Base-by-base conservation (phyloP, 2,113 vertebrate genomes). In the Psittacula cyanocephala region DNA sequence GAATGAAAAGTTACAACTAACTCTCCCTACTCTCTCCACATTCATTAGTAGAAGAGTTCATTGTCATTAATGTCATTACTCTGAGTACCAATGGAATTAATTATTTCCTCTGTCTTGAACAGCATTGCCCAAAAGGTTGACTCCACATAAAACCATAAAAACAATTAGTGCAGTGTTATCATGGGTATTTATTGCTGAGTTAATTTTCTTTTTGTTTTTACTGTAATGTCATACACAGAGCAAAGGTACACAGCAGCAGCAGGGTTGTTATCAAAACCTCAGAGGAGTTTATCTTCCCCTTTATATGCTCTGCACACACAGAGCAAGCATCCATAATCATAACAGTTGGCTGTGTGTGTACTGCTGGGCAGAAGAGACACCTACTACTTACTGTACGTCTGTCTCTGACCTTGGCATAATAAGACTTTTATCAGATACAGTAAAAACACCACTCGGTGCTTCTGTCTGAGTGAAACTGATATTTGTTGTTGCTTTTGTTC, bases 161-260 rank as follows among this genome's bases (percentile, higher is more conserved):
- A 89, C 43, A 87, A 87, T 94, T 95, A 94, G 60, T 65, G 39
- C 14, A 13, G 79, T 27, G 49, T 95, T 77, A 94, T 76, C 3
- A 3, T 11, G 43, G n/a, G n/a, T 77, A 35, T 80, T 94, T 94
- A 31, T 49, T 50, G 31, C 3, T 76, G 68, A 75, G 80, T 67
- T 77, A 4, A 28, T 95, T 89, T 74, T 69, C 43, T 47, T 91
- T 88, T 92, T 91, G 68, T 88, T 95, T 90, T 79, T 77, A 41
- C 39, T 35, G 50, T 89, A 44, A 41, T 71, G 55, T 86, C 68
- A 33, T 12, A 44, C 3, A 35, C 47, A 67, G 81, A 91, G 49
- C 65, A 84, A 79, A 96, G 79, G 81, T 75, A 49, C 27, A 31
- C 43, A 81, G 88, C 82, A 78, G 65, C 72, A 91, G 77, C 72